Conservation (phyloP, 2,888 invertebrate species). For the Drosophila phalerata region DNA sequence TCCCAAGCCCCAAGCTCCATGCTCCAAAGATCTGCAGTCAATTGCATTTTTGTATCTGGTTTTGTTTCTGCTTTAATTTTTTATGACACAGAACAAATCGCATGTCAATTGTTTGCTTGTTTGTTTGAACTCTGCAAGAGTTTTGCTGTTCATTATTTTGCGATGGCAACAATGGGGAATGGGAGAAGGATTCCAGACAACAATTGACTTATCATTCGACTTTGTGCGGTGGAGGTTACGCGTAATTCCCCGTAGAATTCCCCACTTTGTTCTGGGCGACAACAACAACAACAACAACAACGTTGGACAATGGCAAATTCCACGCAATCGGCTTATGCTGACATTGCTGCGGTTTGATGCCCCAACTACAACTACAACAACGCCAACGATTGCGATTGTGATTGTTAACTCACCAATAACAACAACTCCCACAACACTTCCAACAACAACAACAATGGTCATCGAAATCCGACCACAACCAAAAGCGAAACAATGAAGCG, state of each 20-base stretch:
- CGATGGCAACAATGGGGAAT: slow-evolving; percentile 17
- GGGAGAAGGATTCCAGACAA: slow-evolving; percentile 51
- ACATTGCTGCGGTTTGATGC: slow-evolving; percentile 73
- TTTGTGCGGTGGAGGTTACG: slow-evolving; percentile 57
- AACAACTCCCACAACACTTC: slow-evolving; percentile 24
- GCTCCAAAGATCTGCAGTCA: slow-evolving; percentile 39
- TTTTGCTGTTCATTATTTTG: slow-evolving; percentile 52
- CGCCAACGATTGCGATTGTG: slow-evolving; percentile 35
- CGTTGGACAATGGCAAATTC: slow-evolving; percentile 70
- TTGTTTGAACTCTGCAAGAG: slow-evolving; percentile 8
- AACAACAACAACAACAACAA: slow-evolving; percentile 39
- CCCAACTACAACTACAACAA: slow-evolving; percentile 39
- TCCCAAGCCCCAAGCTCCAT: slow-evolving; percentile 7
- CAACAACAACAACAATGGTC: slow-evolving; percentile 27
- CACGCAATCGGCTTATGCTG: slow-evolving; percentile 79
- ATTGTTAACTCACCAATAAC: slow-evolving; percentile 46
- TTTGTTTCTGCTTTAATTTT: slow-evolving; percentile 1
- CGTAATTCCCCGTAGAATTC: slow-evolving; percentile 58
- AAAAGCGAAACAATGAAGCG: slow-evolving; percentile 67
- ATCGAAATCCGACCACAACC: slow-evolving; percentile 50
- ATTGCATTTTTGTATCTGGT: slow-evolving; percentile 25
- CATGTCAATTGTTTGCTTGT: slow-evolving; percentile 48
- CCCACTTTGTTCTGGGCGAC: slow-evolving; percentile 9
- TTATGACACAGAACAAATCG: slow-evolving; percentile 31
- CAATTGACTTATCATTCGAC: slow-evolving; percentile 81